phyloP scores from a whole-genome alignment of 2,888 invertebrate species.

The Sphaerophoria taeniata region DNA sequence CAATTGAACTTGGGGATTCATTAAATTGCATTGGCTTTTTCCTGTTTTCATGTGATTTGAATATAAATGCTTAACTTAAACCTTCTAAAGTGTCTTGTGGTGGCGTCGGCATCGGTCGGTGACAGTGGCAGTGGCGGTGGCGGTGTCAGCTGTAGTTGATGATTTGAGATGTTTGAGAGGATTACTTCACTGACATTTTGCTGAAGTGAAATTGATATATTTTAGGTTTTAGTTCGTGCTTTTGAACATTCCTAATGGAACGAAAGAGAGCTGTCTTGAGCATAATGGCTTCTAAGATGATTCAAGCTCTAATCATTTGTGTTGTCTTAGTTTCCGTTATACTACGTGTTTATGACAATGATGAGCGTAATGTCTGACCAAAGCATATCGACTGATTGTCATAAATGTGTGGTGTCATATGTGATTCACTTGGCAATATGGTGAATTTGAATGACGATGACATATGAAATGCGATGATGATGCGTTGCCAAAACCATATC shows the following conservation, averaged over 20 bases:
- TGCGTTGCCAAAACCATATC: too few species aligned
- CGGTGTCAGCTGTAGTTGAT: background rate
- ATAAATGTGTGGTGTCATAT: too few species aligned
- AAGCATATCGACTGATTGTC: too few species aligned
- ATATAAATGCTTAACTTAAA: background rate
- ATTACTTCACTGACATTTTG: slow-evolving; percentile 17
- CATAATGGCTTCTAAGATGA: background rate
- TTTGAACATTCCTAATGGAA: background rate
- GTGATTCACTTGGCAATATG: too few species aligned
- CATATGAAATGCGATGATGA: too few species aligned
- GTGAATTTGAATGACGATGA: too few species aligned
- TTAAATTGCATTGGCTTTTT: slow-evolving; percentile 17
- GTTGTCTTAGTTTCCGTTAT: too few species aligned
- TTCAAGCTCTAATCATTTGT: too few species aligned
- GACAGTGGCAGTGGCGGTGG: background rate
- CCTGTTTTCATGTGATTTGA: background rate
- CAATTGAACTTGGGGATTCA: slow-evolving; percentile 14
- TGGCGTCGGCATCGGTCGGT: background rate
- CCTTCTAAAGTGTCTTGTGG: too few species aligned
- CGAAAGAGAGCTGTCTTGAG: background rate
- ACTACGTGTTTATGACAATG: slow-evolving; percentile 20
- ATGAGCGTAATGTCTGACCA: too few species aligned
- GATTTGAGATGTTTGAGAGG: slow-evolving; percentile 14
- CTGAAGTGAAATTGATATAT: background rate
- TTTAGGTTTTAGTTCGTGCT: too few species aligned